These are phyloP conservation scores for Paraplagusia blochii DNA, from an alignment of 2,113 vertebrate species.

Conservation along the genomic window DNA sequence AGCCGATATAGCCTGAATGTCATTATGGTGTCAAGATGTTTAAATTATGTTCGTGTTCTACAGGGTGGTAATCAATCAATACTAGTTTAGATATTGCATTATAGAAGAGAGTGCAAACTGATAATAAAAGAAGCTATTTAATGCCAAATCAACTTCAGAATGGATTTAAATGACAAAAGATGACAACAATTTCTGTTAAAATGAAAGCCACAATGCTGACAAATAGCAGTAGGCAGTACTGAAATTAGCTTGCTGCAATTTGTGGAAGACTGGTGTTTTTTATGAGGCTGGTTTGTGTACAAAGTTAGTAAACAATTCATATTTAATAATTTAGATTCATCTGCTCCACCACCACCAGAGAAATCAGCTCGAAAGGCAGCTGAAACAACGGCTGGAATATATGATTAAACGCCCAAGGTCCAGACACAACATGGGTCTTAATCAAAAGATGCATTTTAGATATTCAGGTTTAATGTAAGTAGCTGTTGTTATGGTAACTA, in stretches of 20 bases:
- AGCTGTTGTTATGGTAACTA: too few species aligned
- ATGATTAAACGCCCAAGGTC: slow-evolving; percentile 41
- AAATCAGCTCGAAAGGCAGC: slow-evolving; percentile 28
- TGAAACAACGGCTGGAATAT: slow-evolving; percentile 24
- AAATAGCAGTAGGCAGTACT: slow-evolving; percentile 30
- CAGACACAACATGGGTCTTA: slow-evolving; percentile 29
- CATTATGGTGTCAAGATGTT: too few species aligned
- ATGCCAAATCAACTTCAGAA: slow-evolving; percentile 26
- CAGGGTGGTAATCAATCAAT: slow-evolving; percentile 39
- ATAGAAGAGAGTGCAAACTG: neutral
- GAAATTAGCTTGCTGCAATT: slow-evolving; percentile 36
- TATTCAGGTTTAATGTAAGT: slow-evolving; percentile 20
- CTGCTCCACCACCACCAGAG: slow-evolving; percentile 27
- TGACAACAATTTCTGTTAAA: slow-evolving; percentile 14
- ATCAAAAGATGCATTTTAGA: slow-evolving; percentile 36
- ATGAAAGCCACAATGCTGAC: slow-evolving; percentile 29
- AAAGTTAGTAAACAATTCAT: slow-evolving; percentile 38
- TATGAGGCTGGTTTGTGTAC: slow-evolving; percentile 33
- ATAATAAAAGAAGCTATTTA: slow-evolving; percentile 6
- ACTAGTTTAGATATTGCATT: slow-evolving; percentile 7
- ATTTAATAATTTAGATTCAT: slow-evolving; percentile 49
- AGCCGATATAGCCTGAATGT: neutral
- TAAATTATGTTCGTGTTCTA: slow-evolving; percentile 31
- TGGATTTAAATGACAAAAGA: slow-evolving; percentile 31
- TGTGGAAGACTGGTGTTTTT: slow-evolving; percentile 46